A percentile compares a stretch with the other conserved stretches of the same genome.
These are phyloP conservation scores for Okamejei kenojei DNA, from an alignment of 2,797 vertebrate species.

Conservation along the genomic window DNA sequence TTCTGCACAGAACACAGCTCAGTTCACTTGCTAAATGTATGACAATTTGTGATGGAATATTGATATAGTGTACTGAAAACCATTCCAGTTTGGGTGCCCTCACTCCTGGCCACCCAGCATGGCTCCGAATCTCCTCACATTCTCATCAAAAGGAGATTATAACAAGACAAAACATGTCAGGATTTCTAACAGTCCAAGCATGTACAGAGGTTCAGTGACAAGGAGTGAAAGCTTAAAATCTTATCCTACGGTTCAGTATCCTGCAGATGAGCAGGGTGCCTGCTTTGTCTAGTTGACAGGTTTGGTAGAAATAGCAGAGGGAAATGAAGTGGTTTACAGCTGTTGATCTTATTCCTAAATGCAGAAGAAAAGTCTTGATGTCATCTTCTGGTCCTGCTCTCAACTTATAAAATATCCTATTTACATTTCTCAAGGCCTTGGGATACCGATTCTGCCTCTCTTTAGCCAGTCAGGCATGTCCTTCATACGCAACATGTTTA, in stretches of 20 bases:
- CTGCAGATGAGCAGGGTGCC: neutral
- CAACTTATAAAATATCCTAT: conserved; percentile 17
- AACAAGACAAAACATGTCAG: neutral
- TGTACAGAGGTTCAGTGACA: neutral
- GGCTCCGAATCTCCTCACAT: neutral
- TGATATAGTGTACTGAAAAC: too few relatives aligned
- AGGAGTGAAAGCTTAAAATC: neutral
- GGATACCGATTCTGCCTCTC: neutral
- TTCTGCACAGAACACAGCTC: neutral
- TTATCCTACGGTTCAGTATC: neutral
- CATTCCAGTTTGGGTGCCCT: neutral
- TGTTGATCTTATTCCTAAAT: neutral
- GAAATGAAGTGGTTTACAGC: neutral
- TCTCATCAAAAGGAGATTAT: neutral
- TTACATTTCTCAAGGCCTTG: neutral
- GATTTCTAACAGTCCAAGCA: neutral
- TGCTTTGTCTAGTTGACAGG: neutral
- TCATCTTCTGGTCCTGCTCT: neutral
- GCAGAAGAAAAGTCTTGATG: neutral
- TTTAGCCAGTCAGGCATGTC: neutral
- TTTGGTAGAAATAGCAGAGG: neutral
- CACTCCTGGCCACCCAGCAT: neutral
- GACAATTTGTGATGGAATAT: neutral
- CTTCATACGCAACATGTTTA: neutral
- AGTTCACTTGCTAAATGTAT: neutral